A percentile compares a stretch with the other conserved stretches of the same genome.
These are phyloP conservation scores for Adelognathus sp. DNA, from an alignment of 2,888 invertebrate species.

Conservation along the genomic window DNA sequence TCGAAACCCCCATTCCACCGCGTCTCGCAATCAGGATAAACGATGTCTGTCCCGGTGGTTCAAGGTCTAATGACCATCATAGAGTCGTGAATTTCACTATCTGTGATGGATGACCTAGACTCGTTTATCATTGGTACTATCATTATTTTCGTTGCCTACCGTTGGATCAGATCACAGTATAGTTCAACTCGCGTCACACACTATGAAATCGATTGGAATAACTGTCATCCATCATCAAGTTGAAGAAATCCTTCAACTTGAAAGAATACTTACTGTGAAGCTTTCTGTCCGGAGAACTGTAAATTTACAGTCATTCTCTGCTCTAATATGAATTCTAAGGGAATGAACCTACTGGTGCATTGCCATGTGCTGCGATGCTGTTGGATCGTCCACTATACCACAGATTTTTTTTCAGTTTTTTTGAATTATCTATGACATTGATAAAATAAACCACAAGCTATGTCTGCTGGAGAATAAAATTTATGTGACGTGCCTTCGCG, in stretches of 20 bases:
- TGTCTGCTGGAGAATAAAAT: not conserved
- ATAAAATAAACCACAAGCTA: not conserved
- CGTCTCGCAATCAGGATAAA: conserved; percentile 4
- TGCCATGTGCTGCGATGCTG: too few species aligned
- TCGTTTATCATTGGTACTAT: not conserved
- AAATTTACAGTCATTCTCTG: too few species aligned
- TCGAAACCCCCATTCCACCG: not conserved
- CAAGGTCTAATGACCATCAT: not conserved
- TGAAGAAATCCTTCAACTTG: too few species aligned
- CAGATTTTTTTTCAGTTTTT: not conserved
- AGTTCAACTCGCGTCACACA: too few species aligned
- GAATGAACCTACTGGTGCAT: too few species aligned
- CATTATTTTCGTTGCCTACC: not conserved
- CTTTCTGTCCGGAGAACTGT: too few species aligned
- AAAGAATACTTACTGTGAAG: too few species aligned
- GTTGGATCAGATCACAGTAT: too few species aligned
- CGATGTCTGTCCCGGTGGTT: not conserved
- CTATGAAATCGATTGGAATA: too few species aligned
- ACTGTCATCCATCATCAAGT: too few species aligned
- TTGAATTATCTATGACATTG: not conserved
- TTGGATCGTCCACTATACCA: too few species aligned
- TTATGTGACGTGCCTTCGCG: not conserved
- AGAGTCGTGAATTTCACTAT: not conserved
- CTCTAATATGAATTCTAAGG: too few species aligned
- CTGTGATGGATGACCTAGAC: not conserved